Conservation (phyloP, 1,140 invertebrate genomes). For the Diorhabda elongata region DNA sequence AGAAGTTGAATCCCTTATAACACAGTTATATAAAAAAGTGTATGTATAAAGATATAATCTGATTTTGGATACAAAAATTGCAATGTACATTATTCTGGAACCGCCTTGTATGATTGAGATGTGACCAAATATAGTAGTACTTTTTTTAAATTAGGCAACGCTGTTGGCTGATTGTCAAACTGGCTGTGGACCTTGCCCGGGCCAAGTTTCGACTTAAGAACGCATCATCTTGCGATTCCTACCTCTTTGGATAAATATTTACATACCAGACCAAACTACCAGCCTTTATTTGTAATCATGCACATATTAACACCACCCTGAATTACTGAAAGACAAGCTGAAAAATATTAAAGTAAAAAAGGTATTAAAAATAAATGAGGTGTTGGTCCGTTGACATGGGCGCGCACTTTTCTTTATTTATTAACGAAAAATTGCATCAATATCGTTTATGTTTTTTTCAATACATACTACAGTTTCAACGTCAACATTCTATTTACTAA, state of each 20-base stretch:
- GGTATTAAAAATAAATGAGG: not conserved
- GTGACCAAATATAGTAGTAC: no score
- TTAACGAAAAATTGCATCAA: not conserved
- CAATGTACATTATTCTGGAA: no score
- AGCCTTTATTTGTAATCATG: slow-evolving; percentile 34
- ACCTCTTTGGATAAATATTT: slow-evolving; percentile 32
- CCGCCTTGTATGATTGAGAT: no score
- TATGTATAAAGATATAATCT: no score
- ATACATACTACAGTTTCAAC: not conserved
- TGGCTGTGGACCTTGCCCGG: slow-evolving; percentile 19
- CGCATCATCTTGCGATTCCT: slow-evolving; percentile 25
- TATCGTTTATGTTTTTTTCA: not conserved
- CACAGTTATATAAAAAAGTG: no score
- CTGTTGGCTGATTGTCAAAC: slow-evolving; percentile 32
- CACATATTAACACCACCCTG: slow-evolving; percentile 30
- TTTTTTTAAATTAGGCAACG: not conserved
- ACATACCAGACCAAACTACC: slow-evolving; percentile 32
- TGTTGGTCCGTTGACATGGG: not conserved
- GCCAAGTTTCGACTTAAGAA: not conserved
- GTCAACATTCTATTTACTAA: not conserved
- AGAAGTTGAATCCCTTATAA: no score
- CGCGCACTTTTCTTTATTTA: not conserved
- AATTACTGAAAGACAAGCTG: slow-evolving; percentile 4
- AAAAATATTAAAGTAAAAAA: slow-evolving; percentile 1
- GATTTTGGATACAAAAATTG: no score